Percentiles rank a stretch among this genome's conserved stretches.
phyloP scores from a whole-genome alignment of 1,140 invertebrate species.

The Choristoneura fumiferana region DNA sequence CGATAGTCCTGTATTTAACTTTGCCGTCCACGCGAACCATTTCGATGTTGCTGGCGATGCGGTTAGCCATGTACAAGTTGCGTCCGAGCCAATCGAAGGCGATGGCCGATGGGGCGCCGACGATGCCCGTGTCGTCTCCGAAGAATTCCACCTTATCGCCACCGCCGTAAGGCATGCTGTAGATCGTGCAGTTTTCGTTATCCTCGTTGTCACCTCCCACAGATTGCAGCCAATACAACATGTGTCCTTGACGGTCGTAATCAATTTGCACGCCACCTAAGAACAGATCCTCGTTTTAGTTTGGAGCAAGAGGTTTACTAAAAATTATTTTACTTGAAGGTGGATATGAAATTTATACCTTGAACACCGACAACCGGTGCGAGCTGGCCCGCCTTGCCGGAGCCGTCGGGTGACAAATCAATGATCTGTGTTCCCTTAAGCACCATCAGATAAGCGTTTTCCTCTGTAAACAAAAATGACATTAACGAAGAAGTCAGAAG shows the following conservation, averaged over 20 bases:
- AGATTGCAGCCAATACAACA: constrained; percentile 91
- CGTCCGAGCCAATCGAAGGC: constrained; percentile 98
- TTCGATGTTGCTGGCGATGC: constrained; percentile 94
- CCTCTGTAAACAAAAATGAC: constrained; percentile 80
- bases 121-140: constrained; percentile 87
- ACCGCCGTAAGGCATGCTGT: constrained; percentile 89
- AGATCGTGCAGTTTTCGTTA: constrained; percentile 90
- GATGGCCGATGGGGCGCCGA: constrained; percentile 93
- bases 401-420: constrained; percentile 88
- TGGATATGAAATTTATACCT: constrained; percentile 62
- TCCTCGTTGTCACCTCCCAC: constrained; percentile 84
- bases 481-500: constrained; percentile 16
- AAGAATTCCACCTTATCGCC: constrained; percentile 93
- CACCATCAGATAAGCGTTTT: constrained; percentile 93
- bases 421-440: constrained; percentile 94
- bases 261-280: constrained; percentile 90
- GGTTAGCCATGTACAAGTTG: constrained; percentile 96
- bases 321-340: background rate
- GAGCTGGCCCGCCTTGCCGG: constrained; percentile 87
- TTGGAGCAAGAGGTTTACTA: background rate
- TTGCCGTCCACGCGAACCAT: constrained; percentile 93
- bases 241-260: constrained; percentile 91
- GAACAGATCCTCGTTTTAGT: constrained; percentile 2
- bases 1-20: constrained; percentile 89
- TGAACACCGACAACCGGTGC: constrained; percentile 95